Conservation (phyloP, 2,797 vertebrate species). For the Carcharodon carcharias region DNA sequence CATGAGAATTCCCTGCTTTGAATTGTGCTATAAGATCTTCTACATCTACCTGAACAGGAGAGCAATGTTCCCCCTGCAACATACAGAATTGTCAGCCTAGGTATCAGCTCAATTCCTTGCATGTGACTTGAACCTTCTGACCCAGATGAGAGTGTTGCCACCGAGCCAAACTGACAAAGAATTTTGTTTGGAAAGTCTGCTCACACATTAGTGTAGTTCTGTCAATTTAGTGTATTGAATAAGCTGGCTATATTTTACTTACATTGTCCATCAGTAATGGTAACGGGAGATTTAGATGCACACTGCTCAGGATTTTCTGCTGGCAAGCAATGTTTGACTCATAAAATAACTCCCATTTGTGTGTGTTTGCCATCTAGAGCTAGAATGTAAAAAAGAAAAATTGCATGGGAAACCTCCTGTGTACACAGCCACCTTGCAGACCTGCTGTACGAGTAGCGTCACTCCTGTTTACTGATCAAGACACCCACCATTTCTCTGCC, state of each 20-base stretch:
- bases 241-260: not conserved
- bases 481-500: constrained; percentile 28
- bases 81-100: not conserved
- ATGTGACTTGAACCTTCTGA: not conserved
- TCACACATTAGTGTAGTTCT: not conserved
- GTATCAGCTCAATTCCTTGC: not conserved
- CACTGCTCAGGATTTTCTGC: not conserved
- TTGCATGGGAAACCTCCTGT: not conserved
- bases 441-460: not conserved
- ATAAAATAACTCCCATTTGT: not conserved
- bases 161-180: not conserved
- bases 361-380: not conserved
- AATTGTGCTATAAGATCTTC: not conserved
- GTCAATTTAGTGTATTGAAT: not conserved
- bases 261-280: not conserved
- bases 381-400: constrained; percentile 9
- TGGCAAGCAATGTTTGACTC: not conserved
- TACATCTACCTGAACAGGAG: not conserved
- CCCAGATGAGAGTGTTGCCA: not conserved
- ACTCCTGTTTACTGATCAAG: constrained; percentile 7
- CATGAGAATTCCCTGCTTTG: not conserved
- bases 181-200: not conserved
- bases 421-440: constrained; percentile 6
- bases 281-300: not conserved
- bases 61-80: not conserved